These are phyloP conservation scores for Adela reaumurella DNA, from an alignment of 2,888 invertebrate genomes.

Conservation along the genomic window DNA sequence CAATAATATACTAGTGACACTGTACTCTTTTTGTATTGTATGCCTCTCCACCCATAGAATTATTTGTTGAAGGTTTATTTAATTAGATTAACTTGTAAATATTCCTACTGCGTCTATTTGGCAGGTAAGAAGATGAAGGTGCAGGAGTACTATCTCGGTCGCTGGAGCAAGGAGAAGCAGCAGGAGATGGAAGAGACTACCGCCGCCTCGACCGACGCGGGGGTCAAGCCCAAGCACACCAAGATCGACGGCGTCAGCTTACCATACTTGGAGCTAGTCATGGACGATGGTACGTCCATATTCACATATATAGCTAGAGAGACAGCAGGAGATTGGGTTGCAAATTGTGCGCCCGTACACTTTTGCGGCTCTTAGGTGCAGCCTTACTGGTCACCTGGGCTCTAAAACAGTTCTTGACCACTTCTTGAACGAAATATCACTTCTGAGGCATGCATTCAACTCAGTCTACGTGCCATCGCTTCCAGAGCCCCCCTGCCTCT, in stretches of 20 bases:
- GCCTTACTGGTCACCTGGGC: no score
- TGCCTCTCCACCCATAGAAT: neutral
- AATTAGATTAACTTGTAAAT: neutral
- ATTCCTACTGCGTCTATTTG: constrained; percentile 9
- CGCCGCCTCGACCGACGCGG: constrained; percentile 43
- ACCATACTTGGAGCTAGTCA: constrained; percentile 84
- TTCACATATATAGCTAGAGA: no score
- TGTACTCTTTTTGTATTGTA: neutral
- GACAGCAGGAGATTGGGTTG: no score
- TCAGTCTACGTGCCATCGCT: no score
- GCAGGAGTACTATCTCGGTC: constrained; percentile 84
- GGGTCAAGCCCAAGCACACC: constrained; percentile 57
- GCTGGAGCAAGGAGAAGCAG: constrained; percentile 66
- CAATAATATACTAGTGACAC: neutral
- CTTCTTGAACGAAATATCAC: no score
- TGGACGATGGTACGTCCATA: constrained; percentile 71
- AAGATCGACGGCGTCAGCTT: constrained; percentile 86
- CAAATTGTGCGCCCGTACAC: no score
- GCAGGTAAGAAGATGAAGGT: constrained; percentile 70
- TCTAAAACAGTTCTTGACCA: no score
- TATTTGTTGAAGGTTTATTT: no score
- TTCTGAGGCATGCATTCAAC: no score
- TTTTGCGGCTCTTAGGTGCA: no score
- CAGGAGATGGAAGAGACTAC: constrained; percentile 51
- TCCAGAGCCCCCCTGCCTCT: no score